Conservation (phyloP, 2,797 vertebrate genomes). For the Sciurus carolinensis region DNA sequence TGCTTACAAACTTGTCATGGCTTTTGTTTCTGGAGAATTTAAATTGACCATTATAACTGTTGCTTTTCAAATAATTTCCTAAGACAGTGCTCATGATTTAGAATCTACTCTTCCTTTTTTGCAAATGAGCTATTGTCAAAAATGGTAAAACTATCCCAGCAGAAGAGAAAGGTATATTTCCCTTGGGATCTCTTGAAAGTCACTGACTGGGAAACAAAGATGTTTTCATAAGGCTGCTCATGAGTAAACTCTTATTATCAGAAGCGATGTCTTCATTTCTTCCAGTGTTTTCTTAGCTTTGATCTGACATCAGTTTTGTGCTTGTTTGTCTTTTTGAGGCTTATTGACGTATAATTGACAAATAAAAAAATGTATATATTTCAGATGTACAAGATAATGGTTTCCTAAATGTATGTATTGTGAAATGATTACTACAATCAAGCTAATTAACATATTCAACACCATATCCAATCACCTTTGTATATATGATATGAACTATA, state of each 20-base stretch:
- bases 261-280: background rate
- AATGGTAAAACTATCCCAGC: background rate
- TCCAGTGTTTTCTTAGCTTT: background rate
- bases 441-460: background rate
- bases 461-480: background rate
- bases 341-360: background rate
- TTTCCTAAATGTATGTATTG: background rate
- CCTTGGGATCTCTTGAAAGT: slow-evolving; percentile 2
- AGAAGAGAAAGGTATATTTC: slow-evolving; percentile 41
- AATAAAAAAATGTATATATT: background rate
- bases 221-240: slow-evolving; percentile 34
- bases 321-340: background rate
- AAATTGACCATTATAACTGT: slow-evolving; percentile 62
- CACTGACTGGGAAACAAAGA: slow-evolving; percentile 31
- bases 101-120: background rate
- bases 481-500: background rate
- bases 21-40: slow-evolving; percentile 31
- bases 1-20: background rate
- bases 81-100: slow-evolving; percentile 29
- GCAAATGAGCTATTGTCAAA: slow-evolving; percentile 1
- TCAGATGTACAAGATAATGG: background rate
- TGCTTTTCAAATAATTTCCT: slow-evolving; percentile 58
- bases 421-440: background rate
- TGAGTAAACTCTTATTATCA: background rate
- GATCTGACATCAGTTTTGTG: background rate